These are phyloP conservation scores for Rhinoderma darwinii DNA, from an alignment of 2,113 vertebrate species.

Conservation along the genomic window DNA sequence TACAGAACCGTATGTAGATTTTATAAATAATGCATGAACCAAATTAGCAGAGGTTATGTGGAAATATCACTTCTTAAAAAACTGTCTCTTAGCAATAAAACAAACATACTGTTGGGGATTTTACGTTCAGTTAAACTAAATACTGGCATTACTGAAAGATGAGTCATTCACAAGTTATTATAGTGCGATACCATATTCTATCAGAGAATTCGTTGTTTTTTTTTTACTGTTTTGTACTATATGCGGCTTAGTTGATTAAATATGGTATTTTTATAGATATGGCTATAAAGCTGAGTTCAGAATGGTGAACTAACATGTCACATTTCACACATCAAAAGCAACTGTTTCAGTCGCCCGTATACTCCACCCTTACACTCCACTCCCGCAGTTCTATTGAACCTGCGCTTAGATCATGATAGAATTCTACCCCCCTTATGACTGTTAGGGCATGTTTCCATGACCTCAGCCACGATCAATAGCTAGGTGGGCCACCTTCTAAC, in stretches of 20 bases:
- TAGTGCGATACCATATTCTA: background rate
- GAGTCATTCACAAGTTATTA: background rate
- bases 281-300: no score
- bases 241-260: background rate
- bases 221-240: background rate
- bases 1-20: conserved; percentile 11
- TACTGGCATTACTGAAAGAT: background rate
- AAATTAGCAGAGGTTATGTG: conserved; percentile 33
- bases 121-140: background rate
- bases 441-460: no score
- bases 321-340: no score
- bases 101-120: background rate
- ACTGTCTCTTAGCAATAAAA: background rate
- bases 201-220: background rate
- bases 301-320: no score
- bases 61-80: conserved; percentile 10
- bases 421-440: no score
- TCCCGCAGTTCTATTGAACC: no score
- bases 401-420: no score
- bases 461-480: no score
- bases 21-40: conserved; percentile 34
- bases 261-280: background rate
- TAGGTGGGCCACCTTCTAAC: no score
- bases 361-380: no score
- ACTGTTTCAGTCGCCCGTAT: no score